A percentile compares a stretch with the other conserved stretches of the same genome.
phyloP scores from a whole-genome alignment of 2,888 invertebrate species.

The Tholera decimalis region DNA sequence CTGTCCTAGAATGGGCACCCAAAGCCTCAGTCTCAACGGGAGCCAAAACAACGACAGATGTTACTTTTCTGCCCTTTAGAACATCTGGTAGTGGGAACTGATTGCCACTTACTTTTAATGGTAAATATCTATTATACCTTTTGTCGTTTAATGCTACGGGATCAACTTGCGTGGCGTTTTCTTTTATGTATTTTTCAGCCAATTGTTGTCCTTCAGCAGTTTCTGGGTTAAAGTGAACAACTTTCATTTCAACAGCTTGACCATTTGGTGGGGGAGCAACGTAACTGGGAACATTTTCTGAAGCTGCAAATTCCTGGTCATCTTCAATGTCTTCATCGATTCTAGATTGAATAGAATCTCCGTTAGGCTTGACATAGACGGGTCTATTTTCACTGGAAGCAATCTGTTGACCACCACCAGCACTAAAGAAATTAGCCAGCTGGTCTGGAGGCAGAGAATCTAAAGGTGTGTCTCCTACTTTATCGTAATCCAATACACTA shows the following conservation, averaged over 20 bases:
- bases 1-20: constrained; percentile 86
- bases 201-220: constrained; percentile 94
- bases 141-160: constrained; percentile 94
- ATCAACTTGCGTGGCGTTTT: constrained; percentile 94
- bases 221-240: constrained; percentile 95
- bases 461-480: constrained; percentile 96
- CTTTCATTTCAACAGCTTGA: constrained; percentile 95
- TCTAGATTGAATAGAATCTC: constrained; percentile 90
- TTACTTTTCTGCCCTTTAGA: constrained; percentile 94
- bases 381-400: constrained; percentile 94
- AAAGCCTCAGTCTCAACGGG: constrained; percentile 94
- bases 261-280: constrained; percentile 79
- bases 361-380: constrained; percentile 92
- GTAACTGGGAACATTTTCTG: constrained; percentile 87
- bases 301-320: constrained; percentile 91
- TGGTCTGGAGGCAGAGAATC: constrained; percentile 96
- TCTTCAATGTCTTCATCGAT: constrained; percentile 86
- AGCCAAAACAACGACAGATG: constrained; percentile 96
- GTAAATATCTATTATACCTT: constrained; percentile 96
- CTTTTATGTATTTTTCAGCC: constrained; percentile 94
- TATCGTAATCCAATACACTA: constrained; percentile 96
- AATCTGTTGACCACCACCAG: constrained; percentile 95
- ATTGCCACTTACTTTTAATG: constrained; percentile 96
- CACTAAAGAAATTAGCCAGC: constrained; percentile 96
- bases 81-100: constrained; percentile 96